Evolutionary conservation across 1,140 invertebrate genomes (phyloP), one percentile per base, ranked within the genome.

Genomic region (Portunus trituberculatus): DNA sequence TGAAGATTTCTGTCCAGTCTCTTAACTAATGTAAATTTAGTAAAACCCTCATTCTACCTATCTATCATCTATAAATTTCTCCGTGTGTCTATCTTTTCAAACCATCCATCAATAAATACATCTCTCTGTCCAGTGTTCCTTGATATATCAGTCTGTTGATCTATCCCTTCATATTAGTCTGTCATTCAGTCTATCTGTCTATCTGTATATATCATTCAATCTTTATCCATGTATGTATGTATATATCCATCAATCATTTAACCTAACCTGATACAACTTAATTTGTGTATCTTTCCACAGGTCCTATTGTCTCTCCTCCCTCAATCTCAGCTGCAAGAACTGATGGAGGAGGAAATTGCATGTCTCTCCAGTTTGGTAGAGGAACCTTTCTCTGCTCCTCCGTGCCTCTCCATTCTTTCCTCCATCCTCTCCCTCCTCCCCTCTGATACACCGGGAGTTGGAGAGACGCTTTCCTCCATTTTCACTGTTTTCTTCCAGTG

Each of bases 381-480:
- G 39, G 93, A 94, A 28, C 95, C 95, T 28, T 96, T 84, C 86
- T 95, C 86, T 14, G 95, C 95, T 1, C 46, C 76, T 29, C 91
- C 93, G 0, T 82, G 82, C 46, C 29, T 96, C 2, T 52, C 32
- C 45, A 28, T 96, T 28, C 59, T 94, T 16, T 84, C 95, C n/a
- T 86, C 95, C 39, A 84, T 84, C 29, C 86, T 96, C 2, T 32
- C 32, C 45, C 46, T 96, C 39, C 59, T 93, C 10, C 83, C 95
- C n/a, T 86, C 95, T 28, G 91, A 83, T 28, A 29, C 93, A 7
- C n/a, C 32, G 48, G 92, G 12, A 31, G 91, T 91, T 25, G 91
- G 7, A 76, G 67, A n/a, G 4, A 76, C 12, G 10, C 52, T 96
- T 4, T 4, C 45, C 52, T 94, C 93, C 59, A 4, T 94, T 16